phyloP scores from a whole-genome alignment of 1,140 invertebrate species.

The Oryctes rhinoceros region DNA sequence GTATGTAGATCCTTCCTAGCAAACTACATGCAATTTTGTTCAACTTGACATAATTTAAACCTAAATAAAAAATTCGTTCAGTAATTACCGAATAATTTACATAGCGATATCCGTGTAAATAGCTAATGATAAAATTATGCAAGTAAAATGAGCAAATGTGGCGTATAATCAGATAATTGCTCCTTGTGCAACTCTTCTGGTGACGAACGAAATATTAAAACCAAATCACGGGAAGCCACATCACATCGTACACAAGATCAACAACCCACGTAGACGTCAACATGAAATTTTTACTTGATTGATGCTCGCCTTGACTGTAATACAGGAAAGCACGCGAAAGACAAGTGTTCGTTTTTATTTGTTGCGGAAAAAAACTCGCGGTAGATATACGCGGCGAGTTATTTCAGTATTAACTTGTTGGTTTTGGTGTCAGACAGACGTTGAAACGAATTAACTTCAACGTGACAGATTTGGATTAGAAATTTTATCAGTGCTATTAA shows the following conservation, averaged over 20 bases:
- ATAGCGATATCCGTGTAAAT: background rate
- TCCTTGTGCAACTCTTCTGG: background rate
- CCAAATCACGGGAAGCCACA: background rate
- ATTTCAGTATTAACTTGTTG: conserved; percentile 14
- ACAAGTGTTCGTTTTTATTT: conserved; percentile 16
- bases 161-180: conserved; percentile 19
- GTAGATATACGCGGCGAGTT: background rate
- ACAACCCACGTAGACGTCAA: conserved; percentile 29
- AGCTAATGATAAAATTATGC: background rate
- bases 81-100: background rate
- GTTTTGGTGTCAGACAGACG: background rate
- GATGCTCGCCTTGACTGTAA: conserved; percentile 24
- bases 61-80: background rate
- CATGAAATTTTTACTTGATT: conserved; percentile 34
- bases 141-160: background rate
- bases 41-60: conserved; percentile 18
- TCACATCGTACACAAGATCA: background rate
- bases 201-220: background rate
- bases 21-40: background rate
- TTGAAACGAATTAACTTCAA: conserved; percentile 14
- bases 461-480: conserved; percentile 20
- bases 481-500: background rate
- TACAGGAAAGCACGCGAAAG: conserved; percentile 20
- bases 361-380: background rate
- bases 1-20: background rate